phyloP scores from a whole-genome alignment of 2,797 vertebrate species.

The Channa striata region DNA sequence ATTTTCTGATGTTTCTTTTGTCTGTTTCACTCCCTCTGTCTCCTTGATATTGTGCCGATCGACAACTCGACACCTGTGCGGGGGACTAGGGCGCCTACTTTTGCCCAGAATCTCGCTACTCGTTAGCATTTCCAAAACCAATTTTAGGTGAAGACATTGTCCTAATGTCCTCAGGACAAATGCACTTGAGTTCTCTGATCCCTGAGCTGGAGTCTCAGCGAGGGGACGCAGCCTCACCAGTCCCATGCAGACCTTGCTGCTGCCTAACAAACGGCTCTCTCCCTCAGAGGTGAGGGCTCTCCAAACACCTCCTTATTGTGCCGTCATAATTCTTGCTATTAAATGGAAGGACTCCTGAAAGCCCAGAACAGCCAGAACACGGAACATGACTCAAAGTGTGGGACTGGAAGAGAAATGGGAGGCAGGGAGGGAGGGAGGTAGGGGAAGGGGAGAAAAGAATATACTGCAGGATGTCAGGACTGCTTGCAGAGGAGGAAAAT shows the following conservation, averaged over 20 bases:
- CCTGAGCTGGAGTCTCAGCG: constrained; percentile 38
- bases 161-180: constrained; percentile 75
- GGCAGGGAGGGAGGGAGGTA: not conserved
- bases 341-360: constrained; percentile 22
- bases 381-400: constrained; percentile 39
- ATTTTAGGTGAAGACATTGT: constrained; percentile 64
- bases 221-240: constrained; percentile 64
- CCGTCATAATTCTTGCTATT: constrained; percentile 46
- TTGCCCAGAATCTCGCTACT: constrained; percentile 66
- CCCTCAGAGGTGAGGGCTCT: constrained; percentile 7
- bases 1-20: not conserved
- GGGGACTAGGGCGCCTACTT: too few relatives aligned
- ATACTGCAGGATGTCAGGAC: constrained; percentile 36
- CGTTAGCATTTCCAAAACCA: constrained; percentile 25
- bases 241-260: constrained; percentile 44
- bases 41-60: constrained; percentile 37
- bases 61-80: not conserved
- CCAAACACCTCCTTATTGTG: constrained; percentile 32
- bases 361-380: constrained; percentile 9
- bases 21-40: constrained; percentile 12
- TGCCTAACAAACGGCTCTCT: too few relatives aligned
- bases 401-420: constrained; percentile 4
- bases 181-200: constrained; percentile 65
- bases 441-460: constrained; percentile 23
- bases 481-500: constrained; percentile 34